Conservation (phyloP, 2,113 vertebrate genomes). For the Rhinolophus sinicus region DNA sequence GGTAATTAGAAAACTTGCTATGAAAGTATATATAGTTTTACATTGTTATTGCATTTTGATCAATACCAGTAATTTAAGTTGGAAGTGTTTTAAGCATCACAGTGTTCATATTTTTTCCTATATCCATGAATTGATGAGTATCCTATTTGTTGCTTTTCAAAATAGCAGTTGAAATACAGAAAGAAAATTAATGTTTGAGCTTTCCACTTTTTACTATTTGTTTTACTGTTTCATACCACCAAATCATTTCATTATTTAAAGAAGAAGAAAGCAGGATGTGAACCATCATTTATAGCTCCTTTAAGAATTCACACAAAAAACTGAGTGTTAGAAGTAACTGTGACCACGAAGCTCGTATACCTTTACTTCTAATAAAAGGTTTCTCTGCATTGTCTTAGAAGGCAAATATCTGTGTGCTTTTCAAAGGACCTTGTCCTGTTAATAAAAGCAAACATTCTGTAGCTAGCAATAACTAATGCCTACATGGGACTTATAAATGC, state of each 20-base stretch:
- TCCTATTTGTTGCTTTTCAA: conserved; percentile 3
- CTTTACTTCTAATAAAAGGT: background rate
- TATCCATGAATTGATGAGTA: background rate
- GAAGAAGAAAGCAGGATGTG: background rate
- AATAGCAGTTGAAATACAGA: background rate
- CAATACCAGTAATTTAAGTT: background rate
- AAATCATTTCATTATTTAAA: background rate
- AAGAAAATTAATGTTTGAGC: background rate
- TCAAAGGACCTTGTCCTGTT: background rate
- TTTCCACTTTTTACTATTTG: background rate
- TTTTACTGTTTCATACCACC: background rate
- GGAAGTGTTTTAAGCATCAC: background rate
- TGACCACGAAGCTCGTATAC: background rate
- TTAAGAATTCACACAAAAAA: background rate
- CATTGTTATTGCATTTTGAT: background rate
- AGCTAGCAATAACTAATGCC: background rate
- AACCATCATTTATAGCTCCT: background rate
- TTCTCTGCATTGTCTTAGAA: background rate
- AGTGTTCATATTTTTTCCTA: conserved; percentile 1
- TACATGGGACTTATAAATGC: background rate
- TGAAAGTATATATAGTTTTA: background rate
- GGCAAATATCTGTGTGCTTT: background rate
- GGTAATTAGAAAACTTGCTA: background rate
- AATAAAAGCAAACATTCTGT: background rate
- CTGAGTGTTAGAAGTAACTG: background rate